A percentile compares a stretch with the other conserved stretches of the same genome.
Conservation (phyloP, 2,888 invertebrate species). For the Sepiola atlantica region DNA sequence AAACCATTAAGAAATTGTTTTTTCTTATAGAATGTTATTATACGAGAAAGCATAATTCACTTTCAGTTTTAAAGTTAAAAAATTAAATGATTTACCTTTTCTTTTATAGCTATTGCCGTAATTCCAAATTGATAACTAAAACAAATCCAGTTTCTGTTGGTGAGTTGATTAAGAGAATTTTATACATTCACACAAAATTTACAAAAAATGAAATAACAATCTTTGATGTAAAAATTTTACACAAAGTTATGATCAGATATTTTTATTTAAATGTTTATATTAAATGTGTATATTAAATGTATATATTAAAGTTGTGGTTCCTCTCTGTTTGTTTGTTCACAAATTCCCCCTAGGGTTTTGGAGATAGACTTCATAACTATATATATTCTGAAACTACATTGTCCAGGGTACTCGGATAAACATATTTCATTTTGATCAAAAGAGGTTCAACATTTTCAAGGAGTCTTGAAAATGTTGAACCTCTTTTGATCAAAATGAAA, state of each 20-base stretch:
- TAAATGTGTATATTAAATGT: neutral
- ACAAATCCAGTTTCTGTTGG: neutral
- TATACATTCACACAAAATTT: neutral
- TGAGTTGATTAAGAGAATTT: neutral
- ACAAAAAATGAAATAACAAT: neutral
- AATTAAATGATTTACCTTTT: neutral
- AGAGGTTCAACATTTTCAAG: too few species aligned
- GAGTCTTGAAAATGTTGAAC: too few species aligned
- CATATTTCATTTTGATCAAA: too few species aligned
- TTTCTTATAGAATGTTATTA: neutral
- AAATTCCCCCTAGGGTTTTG: too few species aligned
- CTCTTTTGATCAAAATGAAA: too few species aligned
- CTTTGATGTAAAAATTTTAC: neutral
- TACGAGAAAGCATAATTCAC: neutral
- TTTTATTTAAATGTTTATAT: neutral
- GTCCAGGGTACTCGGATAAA: too few species aligned
- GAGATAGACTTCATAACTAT: too few species aligned
- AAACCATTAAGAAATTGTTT: neutral
- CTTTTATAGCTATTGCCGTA: neutral
- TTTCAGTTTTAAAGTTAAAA: neutral
- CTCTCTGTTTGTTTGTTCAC: too few species aligned
- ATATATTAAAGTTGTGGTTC: too few species aligned
- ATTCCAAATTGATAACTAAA: slow-evolving; percentile 15
- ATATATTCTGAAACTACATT: too few species aligned
- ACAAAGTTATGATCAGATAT: neutral